These are phyloP conservation scores for Gallinago jamesoni DNA, from an alignment of 2,113 vertebrate species.

Conservation along the genomic window DNA sequence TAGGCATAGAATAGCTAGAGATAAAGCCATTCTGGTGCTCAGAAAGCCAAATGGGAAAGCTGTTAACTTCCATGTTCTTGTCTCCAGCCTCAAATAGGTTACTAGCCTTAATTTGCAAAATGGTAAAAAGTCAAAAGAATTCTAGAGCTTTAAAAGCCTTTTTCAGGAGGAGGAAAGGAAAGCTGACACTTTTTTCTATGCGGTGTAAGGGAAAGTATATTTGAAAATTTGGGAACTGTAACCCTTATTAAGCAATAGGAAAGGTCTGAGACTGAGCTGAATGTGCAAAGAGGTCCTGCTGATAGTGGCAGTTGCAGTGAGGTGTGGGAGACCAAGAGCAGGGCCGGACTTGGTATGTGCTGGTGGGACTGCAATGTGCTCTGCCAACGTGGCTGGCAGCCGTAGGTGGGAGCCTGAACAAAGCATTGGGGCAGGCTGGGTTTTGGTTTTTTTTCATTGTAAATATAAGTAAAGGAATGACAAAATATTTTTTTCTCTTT, in stretches of 20 bases:
- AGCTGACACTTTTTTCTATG: neutral
- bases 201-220: neutral
- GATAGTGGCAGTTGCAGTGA: neutral
- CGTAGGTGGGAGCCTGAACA: neutral
- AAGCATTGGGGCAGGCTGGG: fast-evolving
- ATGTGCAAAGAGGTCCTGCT: neutral
- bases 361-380: too few species aligned
- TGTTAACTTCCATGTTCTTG: neutral
- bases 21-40: neutral
- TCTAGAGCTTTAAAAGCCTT: neutral
- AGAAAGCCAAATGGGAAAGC: neutral
- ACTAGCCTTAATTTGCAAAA: neutral
- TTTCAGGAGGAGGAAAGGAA: neutral
- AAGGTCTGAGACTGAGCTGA: neutral
- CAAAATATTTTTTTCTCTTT: neutral
- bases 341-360: neutral
- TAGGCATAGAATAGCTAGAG: neutral
- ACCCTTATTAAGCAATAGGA: neutral
- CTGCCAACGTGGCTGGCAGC: neutral
- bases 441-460: neutral
- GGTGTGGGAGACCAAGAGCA: neutral
- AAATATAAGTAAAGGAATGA: neutral
- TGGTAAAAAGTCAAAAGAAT: neutral
- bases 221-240: neutral
- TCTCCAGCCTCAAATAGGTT: neutral